Evolutionary conservation across 2,888 invertebrate genomes (phyloP), one percentile per base, ranked within the genome.

Genomic region (Hybos culiciformis): DNA sequence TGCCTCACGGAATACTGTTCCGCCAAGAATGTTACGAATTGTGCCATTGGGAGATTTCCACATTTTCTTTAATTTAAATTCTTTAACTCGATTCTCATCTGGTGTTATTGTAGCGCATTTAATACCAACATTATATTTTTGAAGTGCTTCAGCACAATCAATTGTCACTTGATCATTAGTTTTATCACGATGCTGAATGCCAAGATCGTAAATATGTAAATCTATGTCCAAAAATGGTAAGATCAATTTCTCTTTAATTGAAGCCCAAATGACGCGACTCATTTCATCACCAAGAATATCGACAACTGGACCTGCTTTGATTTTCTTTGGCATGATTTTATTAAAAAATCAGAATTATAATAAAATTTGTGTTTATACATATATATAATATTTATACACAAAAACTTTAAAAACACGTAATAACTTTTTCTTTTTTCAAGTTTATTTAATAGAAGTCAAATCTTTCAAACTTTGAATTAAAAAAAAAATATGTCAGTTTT

Each of bases 71-170:
- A 88, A 63, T 3, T 85, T 83, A 60, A 88, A 86, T 64, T 88
- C 88, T 67, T 88, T 83, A 1, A 97, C 93, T 61, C 97, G 75
- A 29, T 87, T 85, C 66, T 97, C 97, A 65, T 97, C 97, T 2
- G 97, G 96, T 1, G 97, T 97, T 51, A 97, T 98, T 3, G 97
- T 90, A 19, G 97, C 97, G 70, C 98, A 98, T 67, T 98, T 98
- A 52, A 98, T 90, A 33, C 97, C 98, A 40, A 98, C 97, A 67
- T 92, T 94, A 71, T 93, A 96, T 62, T 91, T 90, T 63, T 91
- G 85, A 44, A 97, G 77, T 12, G 97, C 97, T 64, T 94, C 82
- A 7, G 97, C 97, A 65, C 94, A 93, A 53, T 97, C 97, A 50
- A 94, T 72, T 1, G 97, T 98, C 3, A 98, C 93, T 68, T 92